Conservation (phyloP, 2,797 vertebrate genomes). For the Crenuchus spilurus region DNA sequence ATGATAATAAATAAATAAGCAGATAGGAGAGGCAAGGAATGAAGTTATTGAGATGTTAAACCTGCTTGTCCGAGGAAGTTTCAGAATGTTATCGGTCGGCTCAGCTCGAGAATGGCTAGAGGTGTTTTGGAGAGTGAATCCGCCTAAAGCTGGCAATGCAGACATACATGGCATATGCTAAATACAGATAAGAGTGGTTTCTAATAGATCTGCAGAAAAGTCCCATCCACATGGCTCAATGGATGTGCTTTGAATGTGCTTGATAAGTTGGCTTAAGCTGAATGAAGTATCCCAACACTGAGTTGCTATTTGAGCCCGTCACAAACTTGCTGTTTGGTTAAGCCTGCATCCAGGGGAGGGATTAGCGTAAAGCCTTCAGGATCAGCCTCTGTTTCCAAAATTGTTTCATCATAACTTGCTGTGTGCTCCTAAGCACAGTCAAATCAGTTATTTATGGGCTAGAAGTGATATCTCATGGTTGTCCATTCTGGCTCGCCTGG, state of each 20-base stretch:
- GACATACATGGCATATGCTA: constrained; percentile 83
- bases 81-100: constrained; percentile 81
- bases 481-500: neutral
- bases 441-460: constrained; percentile 48
- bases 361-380: constrained; percentile 82
- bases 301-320: constrained; percentile 80
- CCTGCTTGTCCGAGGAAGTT: constrained; percentile 78
- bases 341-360: constrained; percentile 80
- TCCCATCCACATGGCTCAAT: constrained; percentile 79
- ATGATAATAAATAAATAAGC: constrained; percentile 72
- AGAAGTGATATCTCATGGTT: constrained; percentile 16
- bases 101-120: constrained; percentile 81
- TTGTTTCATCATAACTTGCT: constrained; percentile 79
- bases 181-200: constrained; percentile 86
- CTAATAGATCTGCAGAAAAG: constrained; percentile 85
- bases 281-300: constrained; percentile 81
- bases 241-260: constrained; percentile 84
- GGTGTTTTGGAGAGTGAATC: constrained; percentile 83
- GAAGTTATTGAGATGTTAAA: constrained; percentile 79
- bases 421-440: constrained; percentile 48
- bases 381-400: constrained; percentile 80
- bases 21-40: constrained; percentile 67
- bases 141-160: constrained; percentile 80
- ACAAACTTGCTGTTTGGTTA: constrained; percentile 81
- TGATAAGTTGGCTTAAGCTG: constrained; percentile 87